Conservation (phyloP, 2,888 invertebrate species). For the Schrankia costaestrigalis region DNA sequence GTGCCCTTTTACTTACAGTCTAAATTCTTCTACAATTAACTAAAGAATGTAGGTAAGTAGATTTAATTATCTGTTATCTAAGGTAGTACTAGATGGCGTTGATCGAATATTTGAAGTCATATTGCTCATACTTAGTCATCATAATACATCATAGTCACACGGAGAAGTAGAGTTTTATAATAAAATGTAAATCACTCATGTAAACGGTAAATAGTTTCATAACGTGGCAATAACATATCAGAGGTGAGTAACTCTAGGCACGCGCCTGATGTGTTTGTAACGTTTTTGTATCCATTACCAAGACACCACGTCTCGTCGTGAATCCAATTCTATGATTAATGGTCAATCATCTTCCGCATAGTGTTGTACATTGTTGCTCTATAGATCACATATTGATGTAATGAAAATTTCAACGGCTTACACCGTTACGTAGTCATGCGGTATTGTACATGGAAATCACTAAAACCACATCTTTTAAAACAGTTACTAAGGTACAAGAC, state of each 20-base stretch:
- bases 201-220: constrained; percentile 18
- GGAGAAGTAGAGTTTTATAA: no score
- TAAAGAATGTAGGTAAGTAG: no score
- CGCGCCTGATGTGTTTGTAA: constrained; percentile 40
- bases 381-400: constrained; percentile 34
- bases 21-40: no score
- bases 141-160: no score
- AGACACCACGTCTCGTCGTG: constrained; percentile 26
- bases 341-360: constrained; percentile 62
- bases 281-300: constrained; percentile 62
- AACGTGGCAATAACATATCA: constrained; percentile 15
- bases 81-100: no score
- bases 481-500: no score
- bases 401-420: constrained; percentile 60
- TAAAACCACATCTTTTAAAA: constrained; percentile 38
- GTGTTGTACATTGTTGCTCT: no score
- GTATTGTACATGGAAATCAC: constrained; percentile 49
- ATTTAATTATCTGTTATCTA: no score
- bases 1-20: no score
- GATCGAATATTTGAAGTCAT: no score
- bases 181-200: no score
- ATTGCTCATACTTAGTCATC: no score
- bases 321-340: constrained; percentile 66
- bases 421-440: constrained; percentile 58
- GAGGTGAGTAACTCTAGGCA: constrained; percentile 37